Evolutionary conservation across 2,797 vertebrate species (phyloP).

Genomic region (Meda fulgida): DNA sequence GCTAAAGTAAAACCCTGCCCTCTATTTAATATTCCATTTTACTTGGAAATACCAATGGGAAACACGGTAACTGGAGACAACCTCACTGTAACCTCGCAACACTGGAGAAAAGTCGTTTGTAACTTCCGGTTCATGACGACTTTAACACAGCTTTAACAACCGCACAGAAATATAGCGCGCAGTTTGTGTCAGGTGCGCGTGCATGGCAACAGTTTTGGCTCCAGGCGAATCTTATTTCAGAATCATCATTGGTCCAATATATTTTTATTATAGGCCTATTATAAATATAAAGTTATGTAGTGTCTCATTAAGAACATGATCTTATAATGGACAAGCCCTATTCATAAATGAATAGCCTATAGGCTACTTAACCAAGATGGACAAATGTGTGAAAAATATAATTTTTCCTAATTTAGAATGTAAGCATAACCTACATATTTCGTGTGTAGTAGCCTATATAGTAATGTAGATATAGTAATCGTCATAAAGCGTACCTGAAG

Average conservation of each 20-base stretch:
- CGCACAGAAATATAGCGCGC: accelerated
- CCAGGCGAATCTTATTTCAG: neutral
- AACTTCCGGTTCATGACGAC: too few species aligned
- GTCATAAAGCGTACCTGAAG: slow-evolving; percentile 63
- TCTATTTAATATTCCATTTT: too few species aligned
- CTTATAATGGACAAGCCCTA: neutral
- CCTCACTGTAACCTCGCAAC: too few species aligned
- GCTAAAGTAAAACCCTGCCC: too few species aligned
- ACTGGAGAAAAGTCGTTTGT: too few species aligned
- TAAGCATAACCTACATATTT: too few species aligned
- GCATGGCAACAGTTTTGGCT: neutral
- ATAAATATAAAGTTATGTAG: neutral
- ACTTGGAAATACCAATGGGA: too few species aligned
- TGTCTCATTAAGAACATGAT: neutral
- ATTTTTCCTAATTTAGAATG: too few species aligned
- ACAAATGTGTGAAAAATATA: neutral
- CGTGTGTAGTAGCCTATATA: too few species aligned
- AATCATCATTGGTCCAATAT: neutral
- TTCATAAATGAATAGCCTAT: neutral
- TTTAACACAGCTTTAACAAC: too few species aligned
- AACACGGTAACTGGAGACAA: too few species aligned
- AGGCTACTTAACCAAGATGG: neutral
- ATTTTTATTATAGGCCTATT: neutral
- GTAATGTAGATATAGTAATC: neutral
- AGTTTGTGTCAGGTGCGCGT: neutral